Conservation (phyloP, 2,113 vertebrate species). For the Zeus faber region DNA sequence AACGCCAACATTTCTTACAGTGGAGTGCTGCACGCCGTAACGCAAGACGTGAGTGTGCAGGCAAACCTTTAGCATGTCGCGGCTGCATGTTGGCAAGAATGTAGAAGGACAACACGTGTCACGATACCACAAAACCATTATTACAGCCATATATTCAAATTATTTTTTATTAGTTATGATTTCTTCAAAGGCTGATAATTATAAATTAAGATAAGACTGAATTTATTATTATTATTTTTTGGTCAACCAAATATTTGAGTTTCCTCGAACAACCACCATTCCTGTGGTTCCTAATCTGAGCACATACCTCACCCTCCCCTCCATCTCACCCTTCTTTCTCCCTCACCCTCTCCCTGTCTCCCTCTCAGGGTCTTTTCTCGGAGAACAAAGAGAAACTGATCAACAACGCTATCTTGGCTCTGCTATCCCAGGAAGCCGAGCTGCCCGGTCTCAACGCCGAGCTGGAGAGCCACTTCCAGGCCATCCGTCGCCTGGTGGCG, state of each 20-base stretch:
- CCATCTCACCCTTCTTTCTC: background rate
- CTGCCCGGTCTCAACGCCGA: conserved; percentile 84
- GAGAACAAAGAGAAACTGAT: conserved; percentile 99
- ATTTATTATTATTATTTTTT: too few species aligned
- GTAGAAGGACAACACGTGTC: too few species aligned
- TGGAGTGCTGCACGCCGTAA: conserved; percentile 95
- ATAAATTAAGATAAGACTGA: too few species aligned
- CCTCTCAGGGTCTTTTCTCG: conserved; percentile 90
- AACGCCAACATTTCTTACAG: conserved; percentile 98
- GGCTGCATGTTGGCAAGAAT: too few species aligned
- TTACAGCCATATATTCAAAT: too few species aligned
- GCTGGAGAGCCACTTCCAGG: conserved; percentile 97
- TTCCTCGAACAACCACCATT: background rate
- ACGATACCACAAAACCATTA: too few species aligned
- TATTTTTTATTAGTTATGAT: too few species aligned
- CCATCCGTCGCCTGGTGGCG: conserved; percentile 91
- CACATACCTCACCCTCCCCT: background rate
- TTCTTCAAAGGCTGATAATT: too few species aligned
- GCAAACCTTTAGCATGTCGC: too few species aligned
- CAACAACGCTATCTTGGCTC: conserved; percentile 93
- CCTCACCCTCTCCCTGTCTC: conserved; percentile 10
- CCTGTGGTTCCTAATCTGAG: too few species aligned
- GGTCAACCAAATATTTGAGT: too few species aligned
- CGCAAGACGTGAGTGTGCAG: conserved; percentile 93
- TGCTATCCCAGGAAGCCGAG: conserved; percentile 91